Conservation (phyloP, 2,797 vertebrate species). For the Myotis planiceps region DNA sequence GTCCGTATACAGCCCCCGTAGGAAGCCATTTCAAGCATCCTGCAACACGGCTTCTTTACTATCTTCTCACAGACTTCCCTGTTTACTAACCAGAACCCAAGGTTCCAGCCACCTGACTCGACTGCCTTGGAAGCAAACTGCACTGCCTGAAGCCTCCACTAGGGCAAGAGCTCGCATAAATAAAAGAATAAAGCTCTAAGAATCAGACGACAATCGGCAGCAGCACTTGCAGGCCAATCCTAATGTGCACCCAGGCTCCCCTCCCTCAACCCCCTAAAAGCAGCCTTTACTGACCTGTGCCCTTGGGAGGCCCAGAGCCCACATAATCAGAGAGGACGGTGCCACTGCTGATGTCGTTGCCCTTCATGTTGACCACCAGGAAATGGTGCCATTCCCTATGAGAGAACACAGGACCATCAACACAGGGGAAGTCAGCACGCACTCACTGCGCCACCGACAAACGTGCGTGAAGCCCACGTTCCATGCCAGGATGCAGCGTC, state of each 20-base stretch:
- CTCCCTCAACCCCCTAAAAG: neutral
- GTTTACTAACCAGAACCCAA: neutral
- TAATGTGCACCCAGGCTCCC: neutral
- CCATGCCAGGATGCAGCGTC: fast-evolving
- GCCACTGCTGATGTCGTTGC: conserved; percentile 92
- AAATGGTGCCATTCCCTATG: conserved; percentile 98
- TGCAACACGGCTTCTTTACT: neutral
- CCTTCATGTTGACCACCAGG: conserved; percentile 97
- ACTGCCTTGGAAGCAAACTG: neutral
- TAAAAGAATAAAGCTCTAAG: neutral
- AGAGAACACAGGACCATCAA: neutral
- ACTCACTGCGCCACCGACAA: neutral
- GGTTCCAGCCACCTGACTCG: neutral
- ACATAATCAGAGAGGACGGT: conserved; percentile 95
- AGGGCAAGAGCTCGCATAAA: neutral
- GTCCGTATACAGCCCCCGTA: neutral
- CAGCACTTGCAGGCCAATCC: neutral
- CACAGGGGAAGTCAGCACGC: fast-evolving
- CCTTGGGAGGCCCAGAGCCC: conserved; percentile 95
- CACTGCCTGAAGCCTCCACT: neutral
- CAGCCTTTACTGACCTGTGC: conserved; percentile 89
- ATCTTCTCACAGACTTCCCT: neutral
- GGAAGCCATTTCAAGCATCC: neutral
- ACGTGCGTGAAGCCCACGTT: fast-evolving
- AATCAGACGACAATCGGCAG: neutral